Percentiles rank a stretch among this genome's conserved stretches.
Conservation (phyloP, 2,113 vertebrate species). For the Seriola quinqueradiata region DNA sequence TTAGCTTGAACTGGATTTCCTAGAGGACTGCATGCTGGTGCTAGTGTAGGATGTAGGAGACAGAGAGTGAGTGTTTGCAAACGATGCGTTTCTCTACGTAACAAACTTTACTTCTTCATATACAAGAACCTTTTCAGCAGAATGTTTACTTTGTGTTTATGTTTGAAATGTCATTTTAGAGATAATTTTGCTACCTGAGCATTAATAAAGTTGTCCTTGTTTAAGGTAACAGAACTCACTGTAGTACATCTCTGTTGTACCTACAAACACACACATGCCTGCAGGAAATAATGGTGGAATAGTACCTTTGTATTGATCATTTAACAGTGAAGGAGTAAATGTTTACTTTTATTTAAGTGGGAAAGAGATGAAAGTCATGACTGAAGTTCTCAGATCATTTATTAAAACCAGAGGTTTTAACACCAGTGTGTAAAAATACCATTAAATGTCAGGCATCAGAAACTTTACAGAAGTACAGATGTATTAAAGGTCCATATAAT, state of each 20-base stretch:
- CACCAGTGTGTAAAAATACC: neutral
- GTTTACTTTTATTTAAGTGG: neutral
- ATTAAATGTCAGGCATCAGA: neutral
- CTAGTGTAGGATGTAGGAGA: constrained; percentile 52
- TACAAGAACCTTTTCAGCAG: constrained; percentile 63
- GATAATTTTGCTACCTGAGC: constrained; percentile 80
- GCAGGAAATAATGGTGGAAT: neutral
- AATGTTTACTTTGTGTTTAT: constrained; percentile 79
- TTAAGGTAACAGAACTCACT: constrained; percentile 58
- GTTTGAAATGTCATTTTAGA: constrained; percentile 81
- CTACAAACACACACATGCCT: neutral
- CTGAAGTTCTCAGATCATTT: no score
- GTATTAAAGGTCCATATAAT: no score
- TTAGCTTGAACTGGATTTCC: constrained; percentile 70
- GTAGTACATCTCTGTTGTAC: neutral
- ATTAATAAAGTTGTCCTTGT: constrained; percentile 83
- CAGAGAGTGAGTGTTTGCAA: constrained; percentile 57
- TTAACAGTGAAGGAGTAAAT: neutral
- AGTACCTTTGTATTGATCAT: neutral
- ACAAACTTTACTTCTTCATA: constrained; percentile 58
- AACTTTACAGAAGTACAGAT: no score
- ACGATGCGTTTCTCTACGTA: constrained; percentile 46
- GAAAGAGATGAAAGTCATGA: neutral
- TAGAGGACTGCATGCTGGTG: constrained; percentile 73
- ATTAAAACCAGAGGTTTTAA: no score